A percentile compares a stretch with the other conserved stretches of the same genome.
phyloP scores from a whole-genome alignment of 2,797 vertebrate genomes.

The Anguilla obscura region DNA sequence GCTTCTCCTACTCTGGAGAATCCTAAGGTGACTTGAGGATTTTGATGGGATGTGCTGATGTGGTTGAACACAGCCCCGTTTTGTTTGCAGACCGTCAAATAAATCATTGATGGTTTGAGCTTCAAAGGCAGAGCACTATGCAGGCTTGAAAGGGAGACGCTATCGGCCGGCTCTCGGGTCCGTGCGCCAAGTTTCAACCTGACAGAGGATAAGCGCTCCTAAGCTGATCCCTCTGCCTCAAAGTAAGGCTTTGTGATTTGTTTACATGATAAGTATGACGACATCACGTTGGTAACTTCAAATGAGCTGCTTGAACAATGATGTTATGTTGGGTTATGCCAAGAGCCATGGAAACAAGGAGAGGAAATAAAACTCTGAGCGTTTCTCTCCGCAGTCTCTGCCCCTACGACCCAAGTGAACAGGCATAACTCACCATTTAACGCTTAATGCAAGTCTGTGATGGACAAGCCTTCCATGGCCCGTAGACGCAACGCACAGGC shows the following conservation, averaged over 20 bases:
- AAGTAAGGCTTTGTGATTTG: constrained; percentile 19
- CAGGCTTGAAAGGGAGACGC: constrained; percentile 10
- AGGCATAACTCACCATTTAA: background rate
- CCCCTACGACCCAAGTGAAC: background rate
- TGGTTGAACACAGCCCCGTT: constrained; percentile 17
- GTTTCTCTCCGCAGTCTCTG: background rate
- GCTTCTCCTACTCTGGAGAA: constrained; percentile 2
- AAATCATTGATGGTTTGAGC: constrained; percentile 20
- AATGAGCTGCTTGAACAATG: constrained; percentile 4
- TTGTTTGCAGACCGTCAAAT: constrained; percentile 28
- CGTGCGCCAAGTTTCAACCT: constrained; percentile 7
- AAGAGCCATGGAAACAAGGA: background rate
- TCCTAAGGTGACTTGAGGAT: constrained; percentile 17
- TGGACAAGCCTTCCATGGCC: background rate
- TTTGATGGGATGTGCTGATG: constrained; percentile 6
- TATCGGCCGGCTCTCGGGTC: background rate
- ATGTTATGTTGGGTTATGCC: background rate
- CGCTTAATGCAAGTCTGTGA: background rate
- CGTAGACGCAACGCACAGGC: background rate
- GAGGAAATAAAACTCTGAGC: background rate
- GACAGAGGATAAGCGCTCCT: background rate
- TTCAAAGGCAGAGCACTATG: constrained; percentile 28
- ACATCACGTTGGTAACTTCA: background rate
- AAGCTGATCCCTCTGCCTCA: background rate
- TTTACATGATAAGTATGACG: constrained; percentile 13